These are phyloP conservation scores for Tetramorium simillimum DNA, from an alignment of 1,140 invertebrate genomes.

Conservation along the genomic window DNA sequence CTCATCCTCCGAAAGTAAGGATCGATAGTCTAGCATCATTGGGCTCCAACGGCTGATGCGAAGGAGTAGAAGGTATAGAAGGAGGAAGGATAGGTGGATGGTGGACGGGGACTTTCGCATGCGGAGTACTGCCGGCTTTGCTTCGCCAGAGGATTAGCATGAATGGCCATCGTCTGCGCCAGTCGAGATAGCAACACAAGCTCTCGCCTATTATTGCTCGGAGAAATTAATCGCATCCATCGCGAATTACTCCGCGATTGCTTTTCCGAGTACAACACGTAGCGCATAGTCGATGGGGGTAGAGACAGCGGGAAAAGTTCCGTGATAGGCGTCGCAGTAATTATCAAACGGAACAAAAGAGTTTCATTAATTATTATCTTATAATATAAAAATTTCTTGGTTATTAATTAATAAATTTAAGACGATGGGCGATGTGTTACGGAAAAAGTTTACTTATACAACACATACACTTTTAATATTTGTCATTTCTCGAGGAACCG, in stretches of 20 bases:
- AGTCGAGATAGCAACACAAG: slow-evolving; percentile 77
- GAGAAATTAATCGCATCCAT: slow-evolving; percentile 81
- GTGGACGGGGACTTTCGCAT: slow-evolving; percentile 72
- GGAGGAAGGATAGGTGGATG: slow-evolving; percentile 57
- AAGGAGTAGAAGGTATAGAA: slow-evolving; percentile 61
- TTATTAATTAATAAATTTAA: slow-evolving; percentile 15
- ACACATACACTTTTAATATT: neutral
- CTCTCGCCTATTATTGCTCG: slow-evolving; percentile 78
- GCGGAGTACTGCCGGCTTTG: slow-evolving; percentile 60
- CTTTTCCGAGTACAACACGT: slow-evolving; percentile 66
- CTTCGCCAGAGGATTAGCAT: slow-evolving; percentile 78
- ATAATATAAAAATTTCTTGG: neutral
- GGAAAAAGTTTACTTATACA: neutral
- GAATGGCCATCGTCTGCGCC: slow-evolving; percentile 79
- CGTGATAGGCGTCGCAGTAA: slow-evolving; percentile 33
- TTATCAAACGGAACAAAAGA: neutral
- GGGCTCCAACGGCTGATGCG: slow-evolving; percentile 76
- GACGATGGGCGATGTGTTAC: neutral
- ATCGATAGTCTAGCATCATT: slow-evolving; percentile 83
- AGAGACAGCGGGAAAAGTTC: slow-evolving; percentile 23
- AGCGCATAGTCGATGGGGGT: neutral
- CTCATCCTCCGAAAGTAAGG: slow-evolving; percentile 74
- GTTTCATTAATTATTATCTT: neutral
- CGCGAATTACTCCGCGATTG: slow-evolving; percentile 78
- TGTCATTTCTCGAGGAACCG: slow-evolving; percentile 43